Evolutionary conservation across 2,113 vertebrate genomes (phyloP).

Genomic region (Zapornia atra): DNA sequence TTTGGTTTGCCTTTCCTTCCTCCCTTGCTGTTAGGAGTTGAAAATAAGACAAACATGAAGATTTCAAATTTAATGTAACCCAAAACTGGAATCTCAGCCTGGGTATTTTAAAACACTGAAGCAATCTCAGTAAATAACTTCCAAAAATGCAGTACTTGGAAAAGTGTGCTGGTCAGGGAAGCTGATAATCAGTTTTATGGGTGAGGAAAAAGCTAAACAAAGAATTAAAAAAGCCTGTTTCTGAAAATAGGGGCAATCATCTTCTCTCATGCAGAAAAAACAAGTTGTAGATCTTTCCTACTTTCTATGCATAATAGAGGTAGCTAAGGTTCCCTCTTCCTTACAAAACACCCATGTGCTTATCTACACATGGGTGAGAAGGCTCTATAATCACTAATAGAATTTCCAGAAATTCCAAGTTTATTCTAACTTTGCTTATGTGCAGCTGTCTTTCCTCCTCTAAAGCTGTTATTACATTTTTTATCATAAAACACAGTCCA

Average conservation of each 20-base stretch:
- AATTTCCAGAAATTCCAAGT: constrained; percentile 36
- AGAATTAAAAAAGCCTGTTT: neutral
- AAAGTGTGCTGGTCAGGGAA: neutral
- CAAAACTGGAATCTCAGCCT: neutral
- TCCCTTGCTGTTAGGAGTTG: neutral
- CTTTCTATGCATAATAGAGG: neutral
- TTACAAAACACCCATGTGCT: neutral
- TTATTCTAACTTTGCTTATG: constrained; percentile 36
- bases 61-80: neutral
- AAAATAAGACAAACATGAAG: constrained; percentile 7
- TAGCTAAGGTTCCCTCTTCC: neutral
- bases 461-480: constrained; percentile 70
- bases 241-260: neutral
- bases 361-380: neutral
- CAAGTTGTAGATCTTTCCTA: neutral
- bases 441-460: constrained; percentile 66
- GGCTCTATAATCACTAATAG: constrained; percentile 6
- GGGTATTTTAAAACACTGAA: neutral
- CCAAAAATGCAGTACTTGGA: neutral
- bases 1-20: neutral
- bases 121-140: neutral
- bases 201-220: neutral
- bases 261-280: neutral
- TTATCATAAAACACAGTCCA: constrained; percentile 56
- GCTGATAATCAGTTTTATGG: neutral